Percentiles rank a stretch among this genome's conserved stretches.
Conservation (phyloP, 2,888 invertebrate species). For the Mycalesis mineus region DNA sequence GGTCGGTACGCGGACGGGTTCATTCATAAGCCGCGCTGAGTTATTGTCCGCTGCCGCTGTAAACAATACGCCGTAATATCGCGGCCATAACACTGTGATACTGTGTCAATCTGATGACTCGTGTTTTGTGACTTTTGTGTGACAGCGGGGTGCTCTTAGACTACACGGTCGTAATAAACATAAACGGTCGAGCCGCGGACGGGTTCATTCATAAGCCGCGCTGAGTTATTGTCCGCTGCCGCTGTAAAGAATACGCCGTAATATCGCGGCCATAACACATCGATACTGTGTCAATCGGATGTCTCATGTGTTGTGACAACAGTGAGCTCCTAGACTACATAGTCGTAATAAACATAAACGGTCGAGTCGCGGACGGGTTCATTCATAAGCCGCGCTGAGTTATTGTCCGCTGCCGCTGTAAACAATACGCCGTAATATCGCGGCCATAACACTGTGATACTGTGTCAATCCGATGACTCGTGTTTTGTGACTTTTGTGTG, state of each 20-base stretch:
- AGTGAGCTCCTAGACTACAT: constrained; percentile 15
- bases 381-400: constrained; percentile 61
- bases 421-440: constrained; percentile 30
- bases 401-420: constrained; percentile 40
- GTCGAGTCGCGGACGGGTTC: constrained; percentile 41
- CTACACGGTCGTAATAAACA: constrained; percentile 55
- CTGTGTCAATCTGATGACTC: no score
- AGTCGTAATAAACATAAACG: constrained; percentile 58
- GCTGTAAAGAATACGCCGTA: constrained; percentile 31
- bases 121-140: no score
- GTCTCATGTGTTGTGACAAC: no score
- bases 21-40: constrained; percentile 61
- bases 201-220: constrained; percentile 56
- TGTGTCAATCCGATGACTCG: no score
- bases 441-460: no score
- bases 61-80: constrained; percentile 30
- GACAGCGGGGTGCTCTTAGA: neutral
- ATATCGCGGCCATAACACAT: constrained; percentile 9
- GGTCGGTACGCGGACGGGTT: constrained; percentile 39
- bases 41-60: constrained; percentile 42
- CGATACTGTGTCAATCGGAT: no score
- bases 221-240: constrained; percentile 49
- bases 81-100: no score
- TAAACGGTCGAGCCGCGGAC: constrained; percentile 44
- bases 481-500: no score